Conservation (phyloP, 2,113 vertebrate species). For the Hiodon alosoides region DNA sequence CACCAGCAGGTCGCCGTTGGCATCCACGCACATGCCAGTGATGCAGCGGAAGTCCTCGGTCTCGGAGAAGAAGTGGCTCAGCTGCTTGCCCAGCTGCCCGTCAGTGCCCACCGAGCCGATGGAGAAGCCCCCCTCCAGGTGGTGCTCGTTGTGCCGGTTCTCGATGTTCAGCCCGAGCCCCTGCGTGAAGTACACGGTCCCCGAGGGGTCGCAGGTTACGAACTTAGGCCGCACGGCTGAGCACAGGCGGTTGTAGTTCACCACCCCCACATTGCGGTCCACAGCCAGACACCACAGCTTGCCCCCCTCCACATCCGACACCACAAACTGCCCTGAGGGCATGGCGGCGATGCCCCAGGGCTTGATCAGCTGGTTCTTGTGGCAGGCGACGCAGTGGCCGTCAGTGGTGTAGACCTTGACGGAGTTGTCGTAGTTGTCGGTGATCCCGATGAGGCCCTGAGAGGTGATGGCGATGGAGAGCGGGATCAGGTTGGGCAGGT, state of each 20-base stretch:
- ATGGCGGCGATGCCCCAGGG: conserved; percentile 92
- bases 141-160: conserved; percentile 87
- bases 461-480: conserved; percentile 90
- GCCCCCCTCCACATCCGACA: conserved; percentile 91
- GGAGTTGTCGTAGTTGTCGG: conserved; percentile 92
- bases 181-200: conserved; percentile 93
- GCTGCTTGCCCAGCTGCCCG: conserved; percentile 88
- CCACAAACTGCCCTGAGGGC: conserved; percentile 90
- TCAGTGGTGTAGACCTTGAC: conserved; percentile 94
- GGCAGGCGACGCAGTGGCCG: conserved; percentile 87
- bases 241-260: conserved; percentile 87
- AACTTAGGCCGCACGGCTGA: conserved; percentile 92
- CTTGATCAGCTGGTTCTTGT: conserved; percentile 91
- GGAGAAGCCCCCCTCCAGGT: conserved; percentile 92
- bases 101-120: conserved; percentile 85
- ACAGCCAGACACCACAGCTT: conserved; percentile 93
- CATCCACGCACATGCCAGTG: conserved; percentile 95
- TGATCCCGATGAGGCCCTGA: conserved; percentile 88
- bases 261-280: conserved; percentile 81
- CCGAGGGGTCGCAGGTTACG: conserved; percentile 85
- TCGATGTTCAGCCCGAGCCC: conserved; percentile 90
- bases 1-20: conserved; percentile 86
- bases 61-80: conserved; percentile 94
- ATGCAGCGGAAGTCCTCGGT: conserved; percentile 95
- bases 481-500: conserved; percentile 85